Percentiles rank a stretch among this genome's conserved stretches.
These are phyloP conservation scores for Synanthedon tipuliformis DNA, from an alignment of 2,888 invertebrate species.

Conservation along the genomic window DNA sequence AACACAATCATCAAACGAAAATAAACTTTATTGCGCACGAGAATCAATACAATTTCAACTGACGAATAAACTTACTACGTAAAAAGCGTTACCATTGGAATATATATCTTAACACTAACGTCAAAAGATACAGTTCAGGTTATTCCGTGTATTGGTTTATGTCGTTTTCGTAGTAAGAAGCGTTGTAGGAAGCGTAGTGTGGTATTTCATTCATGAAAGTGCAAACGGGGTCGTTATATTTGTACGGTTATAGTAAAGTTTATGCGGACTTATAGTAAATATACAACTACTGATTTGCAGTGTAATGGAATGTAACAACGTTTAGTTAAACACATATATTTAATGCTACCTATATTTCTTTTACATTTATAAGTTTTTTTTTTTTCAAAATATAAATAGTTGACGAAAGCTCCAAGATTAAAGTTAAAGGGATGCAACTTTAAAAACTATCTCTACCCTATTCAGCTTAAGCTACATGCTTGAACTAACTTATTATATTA, in stretches of 20 bases:
- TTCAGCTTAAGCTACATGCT: no score
- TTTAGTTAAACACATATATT: no score
- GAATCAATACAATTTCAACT: background rate
- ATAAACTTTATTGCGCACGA: background rate
- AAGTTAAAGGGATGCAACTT: no score
- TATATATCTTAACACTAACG: background rate
- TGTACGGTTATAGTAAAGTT: conserved; percentile 2
- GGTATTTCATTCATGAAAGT: conserved; percentile 18
- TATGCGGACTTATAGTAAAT: background rate
- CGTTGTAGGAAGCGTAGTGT: conserved; percentile 5
- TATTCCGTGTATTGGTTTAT: background rate
- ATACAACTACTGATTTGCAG: background rate
- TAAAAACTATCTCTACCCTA: no score
- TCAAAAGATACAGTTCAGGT: background rate
- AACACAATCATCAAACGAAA: background rate
- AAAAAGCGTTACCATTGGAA: background rate
- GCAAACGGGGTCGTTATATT: conserved; percentile 10
- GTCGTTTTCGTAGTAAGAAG: background rate
- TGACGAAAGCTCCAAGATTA: no score
- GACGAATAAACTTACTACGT: background rate
- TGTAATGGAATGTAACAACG: background rate
- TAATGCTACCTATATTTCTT: no score
- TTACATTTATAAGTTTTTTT: no score
- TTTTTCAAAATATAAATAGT: no score
- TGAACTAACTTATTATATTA: no score